Conservation (phyloP, 2,113 vertebrate species). For the Nothocercus julius region DNA sequence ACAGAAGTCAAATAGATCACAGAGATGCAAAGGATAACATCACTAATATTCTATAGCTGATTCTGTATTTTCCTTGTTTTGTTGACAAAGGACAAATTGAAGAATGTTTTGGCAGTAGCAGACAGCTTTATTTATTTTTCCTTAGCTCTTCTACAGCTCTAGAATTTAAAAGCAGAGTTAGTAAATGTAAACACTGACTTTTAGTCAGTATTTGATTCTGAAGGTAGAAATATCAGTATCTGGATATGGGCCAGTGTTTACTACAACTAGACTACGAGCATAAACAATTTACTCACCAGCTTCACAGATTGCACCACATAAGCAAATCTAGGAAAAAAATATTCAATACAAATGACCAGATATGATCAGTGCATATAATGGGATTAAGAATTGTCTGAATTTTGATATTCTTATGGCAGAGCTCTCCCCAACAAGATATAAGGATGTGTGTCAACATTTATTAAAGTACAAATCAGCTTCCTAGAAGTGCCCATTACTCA, state of each 20-base stretch:
- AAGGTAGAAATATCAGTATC: background rate
- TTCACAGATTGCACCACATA: background rate
- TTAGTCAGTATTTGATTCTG: background rate
- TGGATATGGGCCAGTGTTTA: background rate
- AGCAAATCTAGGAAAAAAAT: background rate
- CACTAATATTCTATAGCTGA: background rate
- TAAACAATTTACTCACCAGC: background rate
- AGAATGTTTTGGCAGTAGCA: background rate
- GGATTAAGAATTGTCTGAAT: background rate
- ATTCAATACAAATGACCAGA: background rate
- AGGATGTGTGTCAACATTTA: background rate
- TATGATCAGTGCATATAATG: background rate
- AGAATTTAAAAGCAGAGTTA: background rate
- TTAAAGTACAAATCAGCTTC: background rate
- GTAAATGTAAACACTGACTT: background rate
- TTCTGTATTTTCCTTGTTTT: background rate
- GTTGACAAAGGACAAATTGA: background rate
- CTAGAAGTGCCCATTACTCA: background rate
- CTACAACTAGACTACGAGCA: background rate
- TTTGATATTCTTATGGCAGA: background rate
- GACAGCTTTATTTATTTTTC: background rate
- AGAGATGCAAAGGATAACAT: fast-evolving
- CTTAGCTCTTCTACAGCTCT: background rate
- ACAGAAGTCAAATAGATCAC: background rate
- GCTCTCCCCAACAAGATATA: background rate